Evolutionary conservation across 2,797 vertebrate genomes (phyloP), one percentile per base, ranked within the genome.

Genomic region (Microctenopoma lineatum): DNA sequence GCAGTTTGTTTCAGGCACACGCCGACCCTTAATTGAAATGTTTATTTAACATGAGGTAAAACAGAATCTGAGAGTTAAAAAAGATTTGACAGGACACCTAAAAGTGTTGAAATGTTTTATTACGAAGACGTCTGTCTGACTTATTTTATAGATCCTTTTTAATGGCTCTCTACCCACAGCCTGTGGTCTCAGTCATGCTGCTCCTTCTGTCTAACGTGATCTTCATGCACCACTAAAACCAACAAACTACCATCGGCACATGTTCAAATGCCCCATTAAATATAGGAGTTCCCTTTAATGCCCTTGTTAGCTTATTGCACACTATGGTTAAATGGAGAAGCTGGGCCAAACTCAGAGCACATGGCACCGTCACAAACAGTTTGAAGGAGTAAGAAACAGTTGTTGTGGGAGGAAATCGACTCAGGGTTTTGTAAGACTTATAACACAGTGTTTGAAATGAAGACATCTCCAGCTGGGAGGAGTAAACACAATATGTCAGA

Each of bases 181-280:
- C 79, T 83, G 84, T 80, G 84, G 84, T 78, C 81, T 79, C 70
- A 59, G 66, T 84, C 84, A 72, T 59, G 67, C 77, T 72, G 87
- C 71, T 84, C 70, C 65, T 15, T 86, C 89, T 77, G 76, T 75
- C 84, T 70, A 42, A 79, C 66, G 12, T 52, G 68, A 64, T 78
- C 85, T 90, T 83, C 56, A 74, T 74, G 77, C 78, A 61, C 84
- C 69, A 68, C 78, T 85, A 84, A 89, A 91, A 85, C 73, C 80
- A 91, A 88, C 86, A 85, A 85, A 84, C 72, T 82, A 81, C 85
- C 61, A 53, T 75, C 52, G 62, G 78, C 80, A 80, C 77, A 75
- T 83, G 84, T 78, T 87, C 48, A 62, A 71, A 75, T 87, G 75
- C 65, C 64, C 78, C 65, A 75, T 88, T 87, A 90, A 89, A 84